Evolutionary conservation across 2,113 vertebrate genomes (phyloP).

Genomic region (Lepisosteus osseus): DNA sequence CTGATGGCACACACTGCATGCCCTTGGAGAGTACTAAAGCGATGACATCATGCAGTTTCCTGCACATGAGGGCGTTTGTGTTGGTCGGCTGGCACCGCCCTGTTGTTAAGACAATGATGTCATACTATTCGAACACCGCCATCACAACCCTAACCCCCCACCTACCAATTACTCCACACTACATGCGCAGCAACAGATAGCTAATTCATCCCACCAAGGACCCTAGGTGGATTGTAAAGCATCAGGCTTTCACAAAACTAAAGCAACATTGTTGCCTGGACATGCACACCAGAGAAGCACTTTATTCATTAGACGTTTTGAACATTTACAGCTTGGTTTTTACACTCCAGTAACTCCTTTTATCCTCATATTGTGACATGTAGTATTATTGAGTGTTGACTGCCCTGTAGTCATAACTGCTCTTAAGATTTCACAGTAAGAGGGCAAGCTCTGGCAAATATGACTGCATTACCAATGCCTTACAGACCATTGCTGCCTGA

Average conservation of each 20-base stretch:
- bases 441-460: background rate
- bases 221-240: conserved; percentile 47
- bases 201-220: conserved; percentile 47
- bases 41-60: conserved; percentile 30
- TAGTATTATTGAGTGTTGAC: background rate
- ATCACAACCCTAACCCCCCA: conserved; percentile 2
- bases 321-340: conserved; percentile 2
- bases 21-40: background rate
- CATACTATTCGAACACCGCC: conserved; percentile 34
- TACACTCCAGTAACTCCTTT: conserved; percentile 20
- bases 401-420: conserved; percentile 16
- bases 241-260: conserved; percentile 46
- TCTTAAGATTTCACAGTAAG: conserved; percentile 9
- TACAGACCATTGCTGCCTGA: too few species aligned
- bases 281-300: conserved; percentile 38
- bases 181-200: conserved; percentile 50
- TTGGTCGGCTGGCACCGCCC: conserved; percentile 49
- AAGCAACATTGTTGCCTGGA: conserved; percentile 29
- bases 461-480: too few species aligned
- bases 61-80: conserved; percentile 40
- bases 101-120: conserved; percentile 62
- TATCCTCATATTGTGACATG: conserved; percentile 19
- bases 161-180: conserved; percentile 52
- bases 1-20: background rate
- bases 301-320: conserved; percentile 41